A percentile compares a stretch with the other conserved stretches of the same genome.
These are phyloP conservation scores for Hybos culiciformis DNA, from an alignment of 2,888 invertebrate species.

Conservation along the genomic window DNA sequence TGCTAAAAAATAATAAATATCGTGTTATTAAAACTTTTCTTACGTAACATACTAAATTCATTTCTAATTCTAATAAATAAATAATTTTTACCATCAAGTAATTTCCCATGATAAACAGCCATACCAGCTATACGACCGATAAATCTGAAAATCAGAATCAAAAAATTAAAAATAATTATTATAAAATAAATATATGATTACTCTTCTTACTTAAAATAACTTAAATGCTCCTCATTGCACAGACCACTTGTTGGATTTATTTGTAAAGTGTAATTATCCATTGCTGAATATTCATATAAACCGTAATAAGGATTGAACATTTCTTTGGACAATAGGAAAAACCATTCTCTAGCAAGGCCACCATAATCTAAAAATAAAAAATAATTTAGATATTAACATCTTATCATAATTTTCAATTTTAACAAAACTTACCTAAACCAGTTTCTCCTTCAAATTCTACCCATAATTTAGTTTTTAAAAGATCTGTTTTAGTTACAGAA, in stretches of 20 bases:
- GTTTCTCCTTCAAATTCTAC: constrained; percentile 97
- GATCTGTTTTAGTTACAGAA: constrained; percentile 75
- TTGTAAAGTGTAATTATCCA: constrained; percentile 99
- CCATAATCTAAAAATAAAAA: constrained; percentile 64
- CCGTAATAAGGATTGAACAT: constrained; percentile 99
- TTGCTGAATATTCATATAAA: constrained; percentile 97
- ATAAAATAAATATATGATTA: constrained; percentile 1
- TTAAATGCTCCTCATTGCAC: constrained; percentile 94
- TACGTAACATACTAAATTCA: no score
- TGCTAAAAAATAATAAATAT: constrained; percentile 43
- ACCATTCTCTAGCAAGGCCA: constrained; percentile 95
- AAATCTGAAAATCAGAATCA: constrained; percentile 40
- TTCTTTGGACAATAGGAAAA: constrained; percentile 95
- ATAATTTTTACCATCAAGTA: constrained; percentile 80
- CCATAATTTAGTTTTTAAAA: constrained; percentile 96
- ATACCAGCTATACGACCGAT: constrained; percentile 96
- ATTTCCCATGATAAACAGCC: constrained; percentile 98
- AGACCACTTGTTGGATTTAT: constrained; percentile 96
- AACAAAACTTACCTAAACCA: constrained; percentile 45
- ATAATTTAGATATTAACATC: constrained; percentile 2
- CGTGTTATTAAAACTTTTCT: constrained; percentile 6
- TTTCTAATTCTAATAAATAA: not conserved
- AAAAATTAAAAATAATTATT: not conserved
- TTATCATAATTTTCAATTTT: not conserved
- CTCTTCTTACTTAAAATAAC: constrained; percentile 80